Conservation (phyloP, 1,140 invertebrate genomes). For the Habropoda laboriosa region DNA sequence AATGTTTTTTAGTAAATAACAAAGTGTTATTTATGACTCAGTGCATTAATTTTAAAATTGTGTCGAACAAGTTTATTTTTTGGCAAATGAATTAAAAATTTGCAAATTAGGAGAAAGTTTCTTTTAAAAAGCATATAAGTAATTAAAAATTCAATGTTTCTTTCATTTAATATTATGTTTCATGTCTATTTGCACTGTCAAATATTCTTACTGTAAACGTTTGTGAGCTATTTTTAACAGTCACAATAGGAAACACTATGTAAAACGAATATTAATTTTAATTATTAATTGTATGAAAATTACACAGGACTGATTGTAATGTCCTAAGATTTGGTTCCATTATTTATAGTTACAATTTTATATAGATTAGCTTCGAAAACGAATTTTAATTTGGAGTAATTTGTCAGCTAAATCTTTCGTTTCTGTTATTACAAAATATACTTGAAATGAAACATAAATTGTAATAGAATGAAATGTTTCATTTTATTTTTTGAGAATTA, state of each 20-base stretch:
- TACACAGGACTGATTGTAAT: conserved; percentile 26
- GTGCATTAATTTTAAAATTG: conserved; percentile 12
- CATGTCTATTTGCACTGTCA: conserved; percentile 14
- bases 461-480: conserved; percentile 1
- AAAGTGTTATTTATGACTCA: conserved; percentile 8
- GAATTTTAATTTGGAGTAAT: conserved; percentile 12
- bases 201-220: not conserved
- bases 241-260: not conserved
- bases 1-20: conserved; percentile 17
- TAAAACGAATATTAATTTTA: conserved; percentile 36
- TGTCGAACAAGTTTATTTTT: conserved; percentile 20
- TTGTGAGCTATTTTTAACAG: not conserved
- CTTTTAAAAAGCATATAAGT: not conserved
- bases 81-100: not conserved
- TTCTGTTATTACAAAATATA: not conserved
- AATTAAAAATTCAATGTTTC: conserved; percentile 9
- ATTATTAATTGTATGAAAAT: conserved; percentile 14
- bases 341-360: conserved; percentile 13
- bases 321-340: conserved; percentile 42
- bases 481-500: conserved; percentile 30
- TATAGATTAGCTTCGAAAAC: not conserved
- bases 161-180: conserved; percentile 25
- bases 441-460: conserved; percentile 10
- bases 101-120: not conserved
- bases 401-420: conserved; percentile 5